Evolutionary conservation across 2,797 vertebrate species (phyloP).

Genomic region (Aotus griseimembra): DNA sequence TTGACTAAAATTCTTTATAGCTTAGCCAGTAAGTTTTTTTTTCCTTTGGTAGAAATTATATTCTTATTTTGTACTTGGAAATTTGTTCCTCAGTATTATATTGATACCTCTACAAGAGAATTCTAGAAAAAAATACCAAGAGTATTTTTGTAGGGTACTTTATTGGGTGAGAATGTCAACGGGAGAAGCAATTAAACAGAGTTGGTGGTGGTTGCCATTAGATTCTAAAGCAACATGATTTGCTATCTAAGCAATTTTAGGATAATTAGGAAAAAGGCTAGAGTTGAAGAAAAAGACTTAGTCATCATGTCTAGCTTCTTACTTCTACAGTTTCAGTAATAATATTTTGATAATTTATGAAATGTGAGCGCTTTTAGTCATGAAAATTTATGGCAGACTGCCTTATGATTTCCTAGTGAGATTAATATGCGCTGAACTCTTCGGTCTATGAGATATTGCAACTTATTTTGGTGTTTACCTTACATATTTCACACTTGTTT

Average conservation of each 20-base stretch:
- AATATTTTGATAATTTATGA: background rate
- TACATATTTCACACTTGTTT: background rate
- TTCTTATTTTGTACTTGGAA: constrained; percentile 4
- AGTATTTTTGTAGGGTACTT: background rate
- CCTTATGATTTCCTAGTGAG: background rate
- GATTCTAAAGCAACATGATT: background rate
- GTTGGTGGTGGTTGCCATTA: background rate
- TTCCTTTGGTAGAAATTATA: background rate
- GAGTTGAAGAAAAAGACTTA: background rate
- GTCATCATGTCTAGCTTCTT: background rate
- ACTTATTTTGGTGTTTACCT: background rate
- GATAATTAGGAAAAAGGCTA: background rate
- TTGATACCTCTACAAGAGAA: background rate
- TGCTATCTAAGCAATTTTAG: background rate
- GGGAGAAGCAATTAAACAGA: background rate
- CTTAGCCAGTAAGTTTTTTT: background rate
- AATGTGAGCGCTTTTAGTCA: background rate
- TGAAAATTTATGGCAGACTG: background rate
- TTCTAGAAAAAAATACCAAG: background rate
- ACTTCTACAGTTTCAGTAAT: background rate
- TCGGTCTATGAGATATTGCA: background rate
- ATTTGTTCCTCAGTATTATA: background rate
- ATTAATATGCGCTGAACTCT: background rate
- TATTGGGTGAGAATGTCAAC: background rate
- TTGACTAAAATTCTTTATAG: background rate